Conservation (phyloP, 2,113 vertebrate genomes). For the Muscicapa adusta region DNA sequence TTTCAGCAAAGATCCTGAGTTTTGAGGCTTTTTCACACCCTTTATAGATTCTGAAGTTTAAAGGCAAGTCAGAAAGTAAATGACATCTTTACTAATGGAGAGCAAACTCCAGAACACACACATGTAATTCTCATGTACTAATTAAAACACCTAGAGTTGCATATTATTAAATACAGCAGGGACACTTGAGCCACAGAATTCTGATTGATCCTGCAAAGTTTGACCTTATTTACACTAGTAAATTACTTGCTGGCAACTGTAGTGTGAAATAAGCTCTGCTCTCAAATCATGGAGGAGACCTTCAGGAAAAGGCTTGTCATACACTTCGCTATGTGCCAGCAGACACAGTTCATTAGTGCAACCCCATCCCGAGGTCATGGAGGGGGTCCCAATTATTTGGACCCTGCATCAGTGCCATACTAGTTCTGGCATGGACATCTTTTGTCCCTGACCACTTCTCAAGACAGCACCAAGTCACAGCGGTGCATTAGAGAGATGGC, state of each 20-base stretch:
- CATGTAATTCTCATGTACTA: not conserved
- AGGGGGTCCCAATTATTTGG: not conserved
- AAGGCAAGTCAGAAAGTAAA: not conserved
- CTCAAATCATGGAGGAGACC: not conserved
- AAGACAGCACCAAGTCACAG: not conserved
- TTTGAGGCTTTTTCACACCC: not conserved
- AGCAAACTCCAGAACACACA: not conserved
- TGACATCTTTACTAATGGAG: not conserved
- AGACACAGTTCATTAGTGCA: not conserved
- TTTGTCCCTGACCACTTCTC: not conserved
- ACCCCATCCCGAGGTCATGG: not conserved
- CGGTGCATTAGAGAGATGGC: fast-evolving
- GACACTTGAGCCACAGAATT: not conserved
- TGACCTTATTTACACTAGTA: not conserved
- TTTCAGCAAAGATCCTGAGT: not conserved
- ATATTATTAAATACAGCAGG: not conserved
- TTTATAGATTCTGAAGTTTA: not conserved
- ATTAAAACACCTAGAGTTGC: not conserved
- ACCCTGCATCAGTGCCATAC: not conserved
- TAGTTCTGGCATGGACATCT: not conserved
- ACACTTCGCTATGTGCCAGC: not conserved
- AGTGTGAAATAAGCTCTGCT: not conserved
- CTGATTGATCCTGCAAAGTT: not conserved
- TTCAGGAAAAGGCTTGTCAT: not conserved
- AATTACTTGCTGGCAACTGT: not conserved